Conservation (phyloP, 2,888 invertebrate species). For the Trissonchulus sp. region DNA sequence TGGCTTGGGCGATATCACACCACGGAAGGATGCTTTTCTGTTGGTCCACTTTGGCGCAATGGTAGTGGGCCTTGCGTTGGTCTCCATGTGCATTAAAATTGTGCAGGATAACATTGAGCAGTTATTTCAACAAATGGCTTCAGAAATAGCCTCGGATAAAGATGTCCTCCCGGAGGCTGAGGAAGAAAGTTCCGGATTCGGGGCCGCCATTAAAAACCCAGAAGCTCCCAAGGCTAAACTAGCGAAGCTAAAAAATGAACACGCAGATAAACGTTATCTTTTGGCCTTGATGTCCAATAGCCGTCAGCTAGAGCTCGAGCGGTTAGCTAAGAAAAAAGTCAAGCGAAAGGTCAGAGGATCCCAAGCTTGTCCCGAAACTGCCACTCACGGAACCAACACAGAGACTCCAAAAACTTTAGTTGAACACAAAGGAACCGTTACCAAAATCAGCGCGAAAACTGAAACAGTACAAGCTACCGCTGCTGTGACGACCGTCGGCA, state of each 20-base stretch:
- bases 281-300: background rate
- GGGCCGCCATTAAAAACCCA: background rate
- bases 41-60: background rate
- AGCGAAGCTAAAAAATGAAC: background rate
- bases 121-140: conserved; percentile 18
- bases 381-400: no score
- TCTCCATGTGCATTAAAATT: conserved; percentile 26
- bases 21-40: background rate
- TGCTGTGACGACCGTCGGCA: no score
- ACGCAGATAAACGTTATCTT: background rate
- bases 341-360: background rate
- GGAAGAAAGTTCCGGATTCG: background rate
- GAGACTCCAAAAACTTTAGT: no score
- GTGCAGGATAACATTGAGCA: conserved; percentile 25
- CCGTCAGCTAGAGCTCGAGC: background rate
- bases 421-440: no score
- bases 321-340: background rate
- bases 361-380: no score
- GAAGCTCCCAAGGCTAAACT: background rate
- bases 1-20: conserved; percentile 20
- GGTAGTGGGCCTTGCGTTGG: conserved; percentile 18
- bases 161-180: background rate
- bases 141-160: background rate
- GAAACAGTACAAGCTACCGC: no score
- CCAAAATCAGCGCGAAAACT: no score